Conservation (phyloP, 2,113 vertebrate species). For the Vimba vimba region DNA sequence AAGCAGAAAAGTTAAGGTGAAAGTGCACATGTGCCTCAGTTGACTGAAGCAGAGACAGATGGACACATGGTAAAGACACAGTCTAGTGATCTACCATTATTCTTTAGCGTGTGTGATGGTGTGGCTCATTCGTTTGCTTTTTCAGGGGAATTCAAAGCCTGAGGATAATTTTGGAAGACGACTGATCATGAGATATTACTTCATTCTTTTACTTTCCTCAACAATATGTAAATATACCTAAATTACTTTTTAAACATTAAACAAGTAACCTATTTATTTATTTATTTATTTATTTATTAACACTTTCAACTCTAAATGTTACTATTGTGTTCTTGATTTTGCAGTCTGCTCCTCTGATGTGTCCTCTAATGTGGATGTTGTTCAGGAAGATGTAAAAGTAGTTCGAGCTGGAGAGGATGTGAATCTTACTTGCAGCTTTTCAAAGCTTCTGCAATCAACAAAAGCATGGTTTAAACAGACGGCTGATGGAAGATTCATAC, state of each 20-base stretch:
- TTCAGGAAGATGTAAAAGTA: conserved; percentile 25
- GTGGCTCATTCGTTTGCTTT: neutral
- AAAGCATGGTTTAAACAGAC: conserved; percentile 40
- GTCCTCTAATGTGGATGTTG: neutral
- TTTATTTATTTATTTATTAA: neutral
- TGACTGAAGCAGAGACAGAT: neutral
- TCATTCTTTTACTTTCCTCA: neutral
- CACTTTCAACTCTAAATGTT: neutral
- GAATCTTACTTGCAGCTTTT: neutral
- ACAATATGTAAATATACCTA: neutral
- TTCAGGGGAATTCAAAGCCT: neutral
- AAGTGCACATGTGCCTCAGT: neutral
- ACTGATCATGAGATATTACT: neutral
- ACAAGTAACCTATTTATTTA: neutral
- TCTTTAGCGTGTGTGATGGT: neutral
- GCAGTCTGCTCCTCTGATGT: neutral
- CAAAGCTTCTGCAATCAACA: neutral
- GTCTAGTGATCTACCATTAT: neutral
- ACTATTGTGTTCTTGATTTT: neutral
- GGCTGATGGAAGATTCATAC: conserved; percentile 4
- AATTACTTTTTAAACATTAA: neutral
- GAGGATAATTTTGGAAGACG: neutral
- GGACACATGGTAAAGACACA: neutral
- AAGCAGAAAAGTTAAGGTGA: neutral
- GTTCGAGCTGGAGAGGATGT: conserved; percentile 31